Evolutionary conservation across 2,797 vertebrate genomes (phyloP), one percentile per base, ranked within the genome.

Genomic region (Manis crassicaudata): DNA sequence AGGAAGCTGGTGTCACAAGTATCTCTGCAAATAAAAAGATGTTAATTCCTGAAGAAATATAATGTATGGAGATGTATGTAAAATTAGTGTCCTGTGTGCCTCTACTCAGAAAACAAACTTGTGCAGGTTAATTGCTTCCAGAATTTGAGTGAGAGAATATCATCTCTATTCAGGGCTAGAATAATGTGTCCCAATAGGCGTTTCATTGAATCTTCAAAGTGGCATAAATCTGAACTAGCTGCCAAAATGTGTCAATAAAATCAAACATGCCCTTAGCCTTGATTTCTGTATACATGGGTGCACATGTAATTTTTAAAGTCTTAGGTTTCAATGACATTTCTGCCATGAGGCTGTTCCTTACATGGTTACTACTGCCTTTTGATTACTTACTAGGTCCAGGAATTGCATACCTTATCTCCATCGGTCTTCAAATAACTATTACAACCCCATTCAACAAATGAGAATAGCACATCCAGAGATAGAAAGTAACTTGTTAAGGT

Each of bases 161-260:
- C 12, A 65, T 56, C 29, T 92, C 21, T 86, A 25, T 52, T n/a
- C 56, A 92, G 32, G 4, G 25, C 29, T 85, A 14, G 8, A 72
- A 92, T 75, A 82, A 7, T 65, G 25, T 70, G 3, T 91, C 8
- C 17, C 27, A 46, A 12, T 37, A 65, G 29, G 65, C 89, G 8
- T 27, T 63, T 79, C 37, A 50, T 17, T 63, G 62, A 93, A 73
- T 92, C 20, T 95, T 92, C 93, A 62, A 79, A 68, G 27, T 54
- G 6, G 3, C 3, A 35, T 81, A 73, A 80, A 77, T 85, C 35
- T 68, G 77, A 85, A 68, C 54, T 95, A n/a, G 29, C 29, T 92
- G 84, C 23, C 32, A 77, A 92, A 88, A 82, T 37, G 46, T 52
- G 14, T 17, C 62, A 58, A 58, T n/a, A 67, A 92, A 81, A 72